Percentiles rank a stretch among this genome's conserved stretches.
These are phyloP conservation scores for Hystrix brachyura DNA, from an alignment of 2,113 vertebrate species.

Conservation along the genomic window DNA sequence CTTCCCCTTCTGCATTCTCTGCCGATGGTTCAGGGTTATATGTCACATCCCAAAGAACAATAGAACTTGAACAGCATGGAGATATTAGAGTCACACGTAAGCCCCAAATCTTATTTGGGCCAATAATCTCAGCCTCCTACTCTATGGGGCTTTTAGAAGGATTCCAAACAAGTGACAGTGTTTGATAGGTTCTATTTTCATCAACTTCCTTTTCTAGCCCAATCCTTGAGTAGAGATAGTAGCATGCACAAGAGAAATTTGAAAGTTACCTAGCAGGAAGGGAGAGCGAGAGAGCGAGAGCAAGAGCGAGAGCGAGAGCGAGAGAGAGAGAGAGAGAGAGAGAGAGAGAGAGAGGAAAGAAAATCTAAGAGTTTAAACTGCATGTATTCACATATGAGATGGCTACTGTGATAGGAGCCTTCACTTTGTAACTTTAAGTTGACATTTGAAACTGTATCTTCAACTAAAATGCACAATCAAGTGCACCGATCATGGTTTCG, in stretches of 20 bases:
- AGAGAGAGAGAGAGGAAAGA: background rate
- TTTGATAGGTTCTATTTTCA: conserved; percentile 41
- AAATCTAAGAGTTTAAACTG: background rate
- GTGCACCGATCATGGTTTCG: background rate
- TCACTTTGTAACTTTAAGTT: background rate
- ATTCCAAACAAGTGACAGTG: background rate
- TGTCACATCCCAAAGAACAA: background rate
- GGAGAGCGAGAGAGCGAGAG: background rate
- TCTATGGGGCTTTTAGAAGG: conserved; percentile 24
- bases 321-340: background rate
- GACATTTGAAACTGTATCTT: background rate
- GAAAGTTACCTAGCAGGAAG: background rate
- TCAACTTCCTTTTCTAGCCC: background rate
- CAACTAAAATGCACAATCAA: background rate
- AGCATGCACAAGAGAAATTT: background rate
- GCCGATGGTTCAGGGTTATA: background rate
- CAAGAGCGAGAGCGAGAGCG: background rate
- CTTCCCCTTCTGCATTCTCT: background rate
- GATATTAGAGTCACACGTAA: background rate
- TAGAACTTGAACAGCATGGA: background rate
- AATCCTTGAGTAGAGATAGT: background rate
- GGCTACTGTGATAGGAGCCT: background rate
- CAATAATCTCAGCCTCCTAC: background rate
- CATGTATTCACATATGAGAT: background rate
- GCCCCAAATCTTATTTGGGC: background rate